Percentiles rank a stretch among this genome's conserved stretches.
These are phyloP conservation scores for Scaptomyza flava DNA, from an alignment of 2,888 invertebrate species.

Conservation along the genomic window DNA sequence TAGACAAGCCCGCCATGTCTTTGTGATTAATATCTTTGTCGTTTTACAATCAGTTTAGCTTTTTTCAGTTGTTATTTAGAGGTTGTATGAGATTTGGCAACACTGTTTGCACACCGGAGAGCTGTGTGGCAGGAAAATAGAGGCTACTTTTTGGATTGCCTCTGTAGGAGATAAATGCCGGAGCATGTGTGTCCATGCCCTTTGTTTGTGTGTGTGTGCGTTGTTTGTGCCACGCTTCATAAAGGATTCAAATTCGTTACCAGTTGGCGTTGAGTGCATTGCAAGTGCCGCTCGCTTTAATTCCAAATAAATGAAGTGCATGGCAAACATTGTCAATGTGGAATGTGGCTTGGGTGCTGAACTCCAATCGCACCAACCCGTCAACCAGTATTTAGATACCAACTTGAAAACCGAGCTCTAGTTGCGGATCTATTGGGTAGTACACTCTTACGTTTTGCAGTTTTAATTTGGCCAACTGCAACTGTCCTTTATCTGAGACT, in stretches of 20 bases:
- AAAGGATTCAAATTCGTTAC: slow-evolving; percentile 82
- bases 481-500: slow-evolving; percentile 41
- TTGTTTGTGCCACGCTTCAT: slow-evolving; percentile 78
- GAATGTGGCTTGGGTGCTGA: slow-evolving; percentile 23
- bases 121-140: slow-evolving; percentile 13
- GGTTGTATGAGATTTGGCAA: not conserved
- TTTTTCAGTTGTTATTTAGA: not conserved
- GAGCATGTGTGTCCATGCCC: slow-evolving; percentile 53
- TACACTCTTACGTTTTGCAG: slow-evolving; percentile 50
- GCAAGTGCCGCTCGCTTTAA: slow-evolving; percentile 62
- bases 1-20: too few relatives aligned
- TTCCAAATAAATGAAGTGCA: slow-evolving; percentile 82
- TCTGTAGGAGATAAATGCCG: slow-evolving; percentile 60
- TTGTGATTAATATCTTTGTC: not conserved
- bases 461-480: slow-evolving; percentile 63
- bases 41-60: not conserved
- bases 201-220: slow-evolving; percentile 33
- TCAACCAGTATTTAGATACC: slow-evolving; percentile 14
- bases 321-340: slow-evolving; percentile 76
- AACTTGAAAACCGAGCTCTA: slow-evolving; percentile 23
- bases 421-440: slow-evolving; percentile 12
- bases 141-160: slow-evolving; percentile 47
- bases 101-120: slow-evolving; percentile 58
- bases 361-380: not conserved
- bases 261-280: slow-evolving; percentile 70